Evolutionary conservation across 2,113 vertebrate genomes (phyloP), one percentile per base, ranked within the genome.

Genomic region (Lathamus discolor): DNA sequence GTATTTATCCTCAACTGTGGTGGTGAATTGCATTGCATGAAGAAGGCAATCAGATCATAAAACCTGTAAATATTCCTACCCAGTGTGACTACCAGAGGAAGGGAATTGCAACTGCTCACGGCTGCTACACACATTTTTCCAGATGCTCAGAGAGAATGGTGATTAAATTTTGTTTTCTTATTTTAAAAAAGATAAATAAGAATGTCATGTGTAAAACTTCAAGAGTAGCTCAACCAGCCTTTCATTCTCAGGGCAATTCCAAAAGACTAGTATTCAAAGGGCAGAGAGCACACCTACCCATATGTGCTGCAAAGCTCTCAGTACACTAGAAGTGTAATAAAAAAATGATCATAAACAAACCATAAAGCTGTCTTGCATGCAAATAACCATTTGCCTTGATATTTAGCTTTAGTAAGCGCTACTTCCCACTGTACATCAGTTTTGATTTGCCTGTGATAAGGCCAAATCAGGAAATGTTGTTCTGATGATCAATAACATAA

Each of bases 291-390:
- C n/a, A 77, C 25, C 66, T 43, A 93, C 17, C 22, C 81, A 12
- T 48, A 68, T 12, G 25, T 69, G 72, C 74, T 89, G 76, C 86
- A 66, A 81, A 91, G 73, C 66, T 91, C 66, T 52, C 74, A 44
- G 11, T 35, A 79, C 10, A 6, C 18, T 54, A 68, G 69, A 96
- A 88, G 29, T 13, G 37, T 35, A 82, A 86, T 93, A 83, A 95
- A 94, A 94, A 95, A 93, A 94, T 81, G 23, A 90, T 89, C 70
- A 87, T 77, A 93, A 95, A 94, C 18, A 93, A 37, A 37, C 37
- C 37, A 92, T 75, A 88, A 94, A 86, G 44, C 80, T 86, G 62
- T 78, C 68, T 81, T 82, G 68, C 41, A 84, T 76, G 55, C 59
- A 92, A 80, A 88, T 68, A 93, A 76, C 52, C 44, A 9, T 39